Percentiles rank a stretch among this genome's conserved stretches.
Conservation (phyloP, 2,113 vertebrate species). For the Carassius carassius region DNA sequence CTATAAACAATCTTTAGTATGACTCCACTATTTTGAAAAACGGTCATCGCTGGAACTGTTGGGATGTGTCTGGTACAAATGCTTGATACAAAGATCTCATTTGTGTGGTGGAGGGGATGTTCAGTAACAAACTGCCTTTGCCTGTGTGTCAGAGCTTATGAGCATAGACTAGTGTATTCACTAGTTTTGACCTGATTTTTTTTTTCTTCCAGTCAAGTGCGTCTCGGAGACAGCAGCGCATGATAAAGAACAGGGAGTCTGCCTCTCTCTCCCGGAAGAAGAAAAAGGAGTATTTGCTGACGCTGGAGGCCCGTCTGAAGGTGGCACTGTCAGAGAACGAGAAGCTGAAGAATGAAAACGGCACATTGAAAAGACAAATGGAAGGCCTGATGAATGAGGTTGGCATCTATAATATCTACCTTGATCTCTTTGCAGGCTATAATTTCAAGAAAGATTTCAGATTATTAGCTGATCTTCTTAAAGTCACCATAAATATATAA, state of each 20-base stretch:
- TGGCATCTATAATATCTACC: not conserved
- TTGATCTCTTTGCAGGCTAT: not conserved
- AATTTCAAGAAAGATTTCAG: not conserved
- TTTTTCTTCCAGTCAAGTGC: slow-evolving; percentile 74
- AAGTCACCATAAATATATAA: too few species aligned
- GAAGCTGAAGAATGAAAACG: slow-evolving; percentile 88
- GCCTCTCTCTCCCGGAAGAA: slow-evolving; percentile 92
- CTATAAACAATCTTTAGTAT: not conserved
- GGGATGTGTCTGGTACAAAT: not conserved
- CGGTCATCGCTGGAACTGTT: not conserved
- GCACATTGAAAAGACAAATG: slow-evolving; percentile 85
- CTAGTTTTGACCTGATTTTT: not conserved
- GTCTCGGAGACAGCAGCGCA: slow-evolving; percentile 87
- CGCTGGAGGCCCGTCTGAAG: slow-evolving; percentile 85
- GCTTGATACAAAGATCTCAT: not conserved
- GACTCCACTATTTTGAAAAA: not conserved
- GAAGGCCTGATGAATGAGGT: slow-evolving; percentile 89
- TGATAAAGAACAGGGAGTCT: slow-evolving; percentile 97
- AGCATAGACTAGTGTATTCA: not conserved
- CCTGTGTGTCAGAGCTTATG: not conserved
- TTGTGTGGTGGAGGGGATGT: not conserved
- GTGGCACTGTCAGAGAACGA: slow-evolving; percentile 87
- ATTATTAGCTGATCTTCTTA: not conserved
- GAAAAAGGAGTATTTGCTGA: slow-evolving; percentile 92
- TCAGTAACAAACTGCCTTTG: not conserved